Evolutionary conservation across 1,140 invertebrate genomes (phyloP).

Genomic region (Tetranychus urticae): DNA sequence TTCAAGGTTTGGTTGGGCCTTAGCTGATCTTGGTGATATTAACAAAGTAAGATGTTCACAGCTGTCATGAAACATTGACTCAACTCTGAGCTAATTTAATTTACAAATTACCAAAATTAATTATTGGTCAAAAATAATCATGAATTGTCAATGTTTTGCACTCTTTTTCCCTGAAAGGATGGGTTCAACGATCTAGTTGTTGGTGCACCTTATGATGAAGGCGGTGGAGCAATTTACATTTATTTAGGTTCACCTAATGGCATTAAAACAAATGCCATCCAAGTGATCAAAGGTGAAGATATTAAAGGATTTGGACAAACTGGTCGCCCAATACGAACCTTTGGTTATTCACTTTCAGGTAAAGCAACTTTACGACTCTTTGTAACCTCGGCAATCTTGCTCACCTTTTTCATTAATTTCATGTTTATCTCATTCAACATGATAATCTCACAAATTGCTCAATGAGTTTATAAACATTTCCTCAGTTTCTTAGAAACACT

Average conservation of each 20-base stretch:
- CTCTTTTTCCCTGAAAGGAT: background rate
- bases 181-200: slow-evolving; percentile 62
- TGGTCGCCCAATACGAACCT: slow-evolving; percentile 29
- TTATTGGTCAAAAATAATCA: background rate
- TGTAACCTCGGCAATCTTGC: too few relatives aligned
- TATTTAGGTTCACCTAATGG: slow-evolving; percentile 60
- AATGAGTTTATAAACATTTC: too few relatives aligned
- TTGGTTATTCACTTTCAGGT: slow-evolving; percentile 70
- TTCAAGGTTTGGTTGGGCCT: slow-evolving; percentile 58
- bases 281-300: slow-evolving; percentile 28
- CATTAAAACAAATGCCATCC: slow-evolving; percentile 45
- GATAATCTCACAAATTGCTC: too few relatives aligned
- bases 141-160: background rate
- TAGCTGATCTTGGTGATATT: slow-evolving; percentile 62
- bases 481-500: too few relatives aligned
- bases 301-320: slow-evolving; percentile 3
- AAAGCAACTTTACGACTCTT: background rate
- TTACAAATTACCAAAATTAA: too few relatives aligned
- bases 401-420: too few relatives aligned
- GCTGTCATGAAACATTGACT: background rate
- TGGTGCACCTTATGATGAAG: slow-evolving; percentile 75
- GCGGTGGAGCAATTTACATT: slow-evolving; percentile 70
- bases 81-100: background rate
- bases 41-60: slow-evolving; percentile 36
- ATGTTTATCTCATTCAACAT: too few relatives aligned